Percentiles rank a stretch among this genome's conserved stretches.
Conservation (phyloP, 2,888 invertebrate genomes). For the Nebria salina region DNA sequence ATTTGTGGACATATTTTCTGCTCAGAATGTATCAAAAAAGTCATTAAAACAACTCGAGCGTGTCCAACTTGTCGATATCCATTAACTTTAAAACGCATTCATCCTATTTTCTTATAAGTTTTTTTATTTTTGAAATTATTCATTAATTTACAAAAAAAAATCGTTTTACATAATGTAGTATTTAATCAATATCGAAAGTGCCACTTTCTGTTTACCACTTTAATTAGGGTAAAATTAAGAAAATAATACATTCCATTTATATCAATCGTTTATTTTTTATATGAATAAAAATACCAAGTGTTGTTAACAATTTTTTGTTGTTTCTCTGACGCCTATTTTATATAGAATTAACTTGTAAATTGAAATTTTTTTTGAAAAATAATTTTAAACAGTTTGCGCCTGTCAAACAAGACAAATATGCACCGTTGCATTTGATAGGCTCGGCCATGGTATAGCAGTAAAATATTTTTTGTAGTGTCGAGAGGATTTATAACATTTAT, state of each 20-base stretch:
- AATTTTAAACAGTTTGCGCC: neutral
- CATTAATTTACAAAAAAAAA: neutral
- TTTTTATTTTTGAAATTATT: neutral
- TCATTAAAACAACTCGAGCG: slow-evolving; percentile 16
- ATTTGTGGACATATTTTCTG: slow-evolving; percentile 38
- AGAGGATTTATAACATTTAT: slow-evolving; percentile 30
- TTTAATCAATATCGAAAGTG: neutral
- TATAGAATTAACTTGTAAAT: neutral
- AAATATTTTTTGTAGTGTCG: slow-evolving; percentile 45
- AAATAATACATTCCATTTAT: neutral
- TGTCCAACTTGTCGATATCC: slow-evolving; percentile 29
- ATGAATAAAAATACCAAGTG: neutral
- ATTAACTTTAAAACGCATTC: slow-evolving; percentile 31
- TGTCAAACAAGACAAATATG: neutral
- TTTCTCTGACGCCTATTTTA: neutral
- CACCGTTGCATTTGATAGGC: neutral
- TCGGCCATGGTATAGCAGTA: slow-evolving; percentile 42
- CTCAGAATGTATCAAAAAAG: slow-evolving; percentile 14
- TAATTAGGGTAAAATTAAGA: neutral
- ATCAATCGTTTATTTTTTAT: neutral
- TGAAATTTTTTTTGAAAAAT: neutral
- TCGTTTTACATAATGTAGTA: neutral
- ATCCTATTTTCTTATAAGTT: slow-evolving; percentile 22
- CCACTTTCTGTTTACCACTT: neutral
- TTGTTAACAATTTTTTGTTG: neutral